Conservation (phyloP, 2,113 vertebrate genomes). For the Lichenostomus cassidix region DNA sequence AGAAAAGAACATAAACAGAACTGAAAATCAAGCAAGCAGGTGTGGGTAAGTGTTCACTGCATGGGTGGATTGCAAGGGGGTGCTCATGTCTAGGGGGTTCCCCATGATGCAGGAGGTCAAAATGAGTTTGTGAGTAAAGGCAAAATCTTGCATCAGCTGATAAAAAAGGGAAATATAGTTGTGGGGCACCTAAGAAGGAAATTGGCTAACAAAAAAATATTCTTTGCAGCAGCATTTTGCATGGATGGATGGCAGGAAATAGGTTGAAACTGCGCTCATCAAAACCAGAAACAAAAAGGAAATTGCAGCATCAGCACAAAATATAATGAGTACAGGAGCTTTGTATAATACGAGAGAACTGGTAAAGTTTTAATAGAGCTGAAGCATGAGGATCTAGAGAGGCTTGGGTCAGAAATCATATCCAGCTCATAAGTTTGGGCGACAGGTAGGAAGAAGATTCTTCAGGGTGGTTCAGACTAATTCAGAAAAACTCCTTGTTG, state of each 20-base stretch:
- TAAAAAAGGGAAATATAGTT: background rate
- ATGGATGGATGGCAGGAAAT: background rate
- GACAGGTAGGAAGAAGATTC: background rate
- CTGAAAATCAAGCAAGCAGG: background rate
- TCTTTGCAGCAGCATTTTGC: background rate
- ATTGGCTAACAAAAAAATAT: background rate
- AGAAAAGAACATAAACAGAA: background rate
- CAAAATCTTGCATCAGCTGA: accelerated
- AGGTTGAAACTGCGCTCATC: background rate
- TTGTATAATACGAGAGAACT: background rate
- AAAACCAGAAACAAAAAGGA: background rate
- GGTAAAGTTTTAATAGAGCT: background rate
- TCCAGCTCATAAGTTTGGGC: background rate
- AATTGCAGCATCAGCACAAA: background rate
- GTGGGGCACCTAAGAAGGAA: background rate
- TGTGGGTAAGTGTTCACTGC: background rate
- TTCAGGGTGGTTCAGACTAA: background rate
- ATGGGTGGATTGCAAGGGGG: background rate
- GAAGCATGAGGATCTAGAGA: background rate
- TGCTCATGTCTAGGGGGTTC: background rate
- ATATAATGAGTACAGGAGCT: background rate
- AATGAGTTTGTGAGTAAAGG: background rate
- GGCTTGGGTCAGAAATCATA: background rate
- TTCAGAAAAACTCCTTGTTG: background rate
- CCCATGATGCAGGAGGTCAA: background rate